Percentiles rank a stretch among this genome's conserved stretches.
These are phyloP conservation scores for Chrysopa pallens DNA, from an alignment of 1,140 invertebrate species.

Conservation along the genomic window DNA sequence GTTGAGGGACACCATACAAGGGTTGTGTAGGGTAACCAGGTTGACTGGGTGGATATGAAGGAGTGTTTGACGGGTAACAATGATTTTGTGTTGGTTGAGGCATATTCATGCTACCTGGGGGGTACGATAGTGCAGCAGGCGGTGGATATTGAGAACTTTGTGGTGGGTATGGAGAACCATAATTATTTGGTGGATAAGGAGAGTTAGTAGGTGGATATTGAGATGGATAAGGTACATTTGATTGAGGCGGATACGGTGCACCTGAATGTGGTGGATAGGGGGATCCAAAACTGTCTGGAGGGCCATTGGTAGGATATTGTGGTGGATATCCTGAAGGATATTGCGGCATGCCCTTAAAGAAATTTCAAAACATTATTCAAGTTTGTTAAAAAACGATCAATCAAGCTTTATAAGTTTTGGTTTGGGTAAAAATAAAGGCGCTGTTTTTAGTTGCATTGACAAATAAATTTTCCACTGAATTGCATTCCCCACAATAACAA, in stretches of 20 bases:
- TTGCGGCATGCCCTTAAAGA: neutral
- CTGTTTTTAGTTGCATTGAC: no score
- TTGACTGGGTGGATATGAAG: constrained; percentile 8
- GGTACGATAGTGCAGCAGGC: neutral
- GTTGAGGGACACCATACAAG: constrained; percentile 7
- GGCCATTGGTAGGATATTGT: constrained; percentile 8
- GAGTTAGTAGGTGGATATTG: neutral
- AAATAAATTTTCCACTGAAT: no score
- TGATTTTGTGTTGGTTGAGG: constrained; percentile 1
- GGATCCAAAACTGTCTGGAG: constrained; percentile 8
- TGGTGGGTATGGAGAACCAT: neutral
- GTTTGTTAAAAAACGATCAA: no score
- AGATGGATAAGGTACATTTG: neutral
- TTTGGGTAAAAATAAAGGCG: no score
- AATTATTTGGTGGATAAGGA: neutral
- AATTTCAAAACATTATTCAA: neutral
- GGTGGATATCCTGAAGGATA: neutral
- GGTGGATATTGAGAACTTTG: neutral
- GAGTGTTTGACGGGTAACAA: constrained; percentile 6
- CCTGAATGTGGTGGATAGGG: constrained; percentile 3
- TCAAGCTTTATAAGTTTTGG: no score
- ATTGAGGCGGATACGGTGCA: neutral
- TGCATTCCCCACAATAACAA: no score
- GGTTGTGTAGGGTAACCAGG: constrained; percentile 11
- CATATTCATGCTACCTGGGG: neutral